Evolutionary conservation across 2,797 vertebrate species (phyloP).

Genomic region (Melanotaenia parkinsoni): DNA sequence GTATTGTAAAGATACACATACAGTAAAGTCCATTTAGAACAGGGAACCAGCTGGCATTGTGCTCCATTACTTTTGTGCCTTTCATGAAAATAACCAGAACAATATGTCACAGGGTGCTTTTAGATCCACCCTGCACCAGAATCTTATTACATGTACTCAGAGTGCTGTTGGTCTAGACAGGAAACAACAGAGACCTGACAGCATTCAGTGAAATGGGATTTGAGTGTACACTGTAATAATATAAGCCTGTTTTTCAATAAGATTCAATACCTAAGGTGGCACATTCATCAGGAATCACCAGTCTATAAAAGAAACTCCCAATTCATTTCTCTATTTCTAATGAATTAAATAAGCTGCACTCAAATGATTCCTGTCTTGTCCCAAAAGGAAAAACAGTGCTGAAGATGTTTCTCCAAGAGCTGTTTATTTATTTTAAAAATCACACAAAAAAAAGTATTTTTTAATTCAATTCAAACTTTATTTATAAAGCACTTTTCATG

Average conservation of each 20-base stretch:
- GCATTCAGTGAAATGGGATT: conserved; percentile 54
- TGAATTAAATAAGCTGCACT: conserved; percentile 11
- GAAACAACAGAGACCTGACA: conserved; percentile 47
- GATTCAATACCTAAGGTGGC: conserved; percentile 41
- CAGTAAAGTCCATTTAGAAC: conserved; percentile 35
- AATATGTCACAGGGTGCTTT: conserved; percentile 26
- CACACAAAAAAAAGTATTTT: too few relatives aligned
- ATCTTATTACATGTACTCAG: conserved; percentile 60
- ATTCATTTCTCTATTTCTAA: conserved; percentile 19
- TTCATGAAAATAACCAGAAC: conserved; percentile 41
- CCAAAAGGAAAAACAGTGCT: conserved; percentile 17
- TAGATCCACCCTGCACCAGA: conserved; percentile 37
- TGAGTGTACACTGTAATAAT: conserved; percentile 48
- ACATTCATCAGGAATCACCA: conserved; percentile 3
- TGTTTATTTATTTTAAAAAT: too few relatives aligned
- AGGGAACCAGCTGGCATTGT: conserved; percentile 13
- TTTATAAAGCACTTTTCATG: too few relatives aligned
- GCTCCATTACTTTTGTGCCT: conserved; percentile 30
- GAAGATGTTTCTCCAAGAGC: background rate
- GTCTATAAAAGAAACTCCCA: conserved; percentile 28
- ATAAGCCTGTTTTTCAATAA: conserved; percentile 38
- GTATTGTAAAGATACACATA: conserved; percentile 16
- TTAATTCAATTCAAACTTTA: too few relatives aligned
- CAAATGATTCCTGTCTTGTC: conserved; percentile 15
- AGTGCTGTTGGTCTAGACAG: conserved; percentile 28